Evolutionary conservation across 2,888 invertebrate species (phyloP), one percentile per base, ranked within the genome.

Genomic region (Eristalis intricaria): DNA sequence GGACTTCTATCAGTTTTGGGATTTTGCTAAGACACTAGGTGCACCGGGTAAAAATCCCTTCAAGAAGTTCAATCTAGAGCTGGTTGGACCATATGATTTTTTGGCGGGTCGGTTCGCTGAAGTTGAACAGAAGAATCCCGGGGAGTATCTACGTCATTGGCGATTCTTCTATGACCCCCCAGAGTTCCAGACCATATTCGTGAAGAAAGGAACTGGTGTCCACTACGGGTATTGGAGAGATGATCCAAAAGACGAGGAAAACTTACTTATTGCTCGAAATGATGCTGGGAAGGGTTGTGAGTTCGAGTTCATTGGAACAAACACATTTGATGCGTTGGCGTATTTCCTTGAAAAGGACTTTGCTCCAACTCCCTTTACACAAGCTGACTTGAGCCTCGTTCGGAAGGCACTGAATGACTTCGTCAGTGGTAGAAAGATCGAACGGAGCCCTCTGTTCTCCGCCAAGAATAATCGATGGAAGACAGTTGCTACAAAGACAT

Each of bases 91-190:
- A 0, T 99, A 95, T 93, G 98, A 99, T 92, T 95, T 97, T 71
- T 92, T 99, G 50, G 93, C 94, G 64, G 96, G 95, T 7, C 95
- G 95, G 90, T 94, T 96, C 88, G 90, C 91, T 64, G 89, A 90
- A 0, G 94, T 94, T 2, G 92, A 93, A 78, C 91, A 95, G 29
- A 92, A 94, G 0, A 93, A 94, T 82, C 94, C 95, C 84, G 93
- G 95, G 83, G 93, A 95, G 84, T 97, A 96, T 91, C 94, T 98
- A 66, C 93, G 95, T 11, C 98, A 98, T 91, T 98, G 97, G 97
- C 95, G 99, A 89, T 99, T 97, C 93, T 98, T 95, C 91, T 98
- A 96, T 92, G 99, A 99, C 94, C 97, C 98, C 11, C 99, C 99
- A 11, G 99, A 99, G 93, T 97, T 98, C 92, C 97, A 98, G 95